Percentiles rank a stretch among this genome's conserved stretches.
Conservation (phyloP, 2,113 vertebrate species). For the Choloepus hoffmanni region DNA sequence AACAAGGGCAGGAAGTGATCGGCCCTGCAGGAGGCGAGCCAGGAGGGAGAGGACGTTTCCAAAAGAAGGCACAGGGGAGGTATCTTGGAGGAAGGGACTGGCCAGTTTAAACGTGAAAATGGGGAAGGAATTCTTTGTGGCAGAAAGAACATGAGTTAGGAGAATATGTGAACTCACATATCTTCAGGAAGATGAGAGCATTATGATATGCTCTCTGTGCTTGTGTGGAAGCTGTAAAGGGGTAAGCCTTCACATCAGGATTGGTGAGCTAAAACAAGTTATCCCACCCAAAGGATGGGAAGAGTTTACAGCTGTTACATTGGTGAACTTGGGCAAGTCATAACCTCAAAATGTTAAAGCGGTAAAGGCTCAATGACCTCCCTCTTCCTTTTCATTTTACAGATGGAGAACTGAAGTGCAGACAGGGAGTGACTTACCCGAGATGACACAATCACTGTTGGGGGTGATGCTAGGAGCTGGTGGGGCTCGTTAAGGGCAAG, state of each 20-base stretch:
- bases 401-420: neutral
- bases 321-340: neutral
- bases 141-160: neutral
- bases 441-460: neutral
- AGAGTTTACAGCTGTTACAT: neutral
- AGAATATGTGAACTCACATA: neutral
- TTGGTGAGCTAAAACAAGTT: neutral
- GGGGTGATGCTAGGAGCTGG: neutral
- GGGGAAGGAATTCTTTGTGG: neutral
- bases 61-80: neutral
- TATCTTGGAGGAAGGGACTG: neutral
- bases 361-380: neutral
- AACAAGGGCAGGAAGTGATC: neutral
- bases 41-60: neutral
- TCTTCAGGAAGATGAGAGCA: constrained; percentile 1
- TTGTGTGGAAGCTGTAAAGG: neutral
- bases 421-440: neutral
- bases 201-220: neutral
- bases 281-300: neutral
- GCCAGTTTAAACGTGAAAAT: neutral
- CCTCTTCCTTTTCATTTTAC: neutral
- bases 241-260: neutral
- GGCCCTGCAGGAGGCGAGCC: neutral
- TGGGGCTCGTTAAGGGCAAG: neutral
- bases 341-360: neutral